Evolutionary conservation across 2,113 vertebrate species (phyloP), one percentile per base, ranked within the genome.

Genomic region (Monarcha castaneiventris): DNA sequence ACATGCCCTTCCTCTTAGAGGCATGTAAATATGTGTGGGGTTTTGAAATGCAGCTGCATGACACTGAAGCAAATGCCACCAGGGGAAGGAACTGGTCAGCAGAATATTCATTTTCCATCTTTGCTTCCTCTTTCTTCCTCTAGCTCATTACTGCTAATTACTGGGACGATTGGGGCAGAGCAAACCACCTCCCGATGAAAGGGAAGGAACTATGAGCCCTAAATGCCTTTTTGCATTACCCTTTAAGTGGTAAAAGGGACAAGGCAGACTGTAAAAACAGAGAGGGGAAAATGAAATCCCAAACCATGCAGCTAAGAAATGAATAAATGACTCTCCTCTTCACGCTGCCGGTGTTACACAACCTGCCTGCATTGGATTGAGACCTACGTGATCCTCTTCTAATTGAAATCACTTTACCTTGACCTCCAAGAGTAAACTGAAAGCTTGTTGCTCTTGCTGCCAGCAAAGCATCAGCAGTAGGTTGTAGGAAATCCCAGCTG

Each of bases 321-420:
- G 96, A 96, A 97, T 97, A 97, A 98, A 97, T 89, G 97, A 95
- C 96, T 97, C 79, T 15, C 35, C 78, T 95, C 69, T 93, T 49
- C 41, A 39, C 2, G 11, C 82, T 52, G 63, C 94, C 72, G 16
- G 68, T 88, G 96, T 97, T 97, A 95, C 97, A 97, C 96, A 97
- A 97, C 98, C 97, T 95, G 93, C 96, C 97, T 87, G 93, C 90
- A 95, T 96, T 96, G 97, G 93, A 97, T 96, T 95, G 97, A 98
- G 98, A 97, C 97, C 97, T 97, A 73, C 3, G 97, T 96, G 97
- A 98, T 98, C 98, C 96, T 89, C 78, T 86, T 97, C 96, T 98
- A 97, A 98, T 97, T 98, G 97, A 97, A 98, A 98, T 97, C 97
- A 94, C 96, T 97, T 97, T 97, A 95, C 88, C 89, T 97, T 98